Evolutionary conservation across 2,113 vertebrate species (phyloP).

Genomic region (Fulica atra): DNA sequence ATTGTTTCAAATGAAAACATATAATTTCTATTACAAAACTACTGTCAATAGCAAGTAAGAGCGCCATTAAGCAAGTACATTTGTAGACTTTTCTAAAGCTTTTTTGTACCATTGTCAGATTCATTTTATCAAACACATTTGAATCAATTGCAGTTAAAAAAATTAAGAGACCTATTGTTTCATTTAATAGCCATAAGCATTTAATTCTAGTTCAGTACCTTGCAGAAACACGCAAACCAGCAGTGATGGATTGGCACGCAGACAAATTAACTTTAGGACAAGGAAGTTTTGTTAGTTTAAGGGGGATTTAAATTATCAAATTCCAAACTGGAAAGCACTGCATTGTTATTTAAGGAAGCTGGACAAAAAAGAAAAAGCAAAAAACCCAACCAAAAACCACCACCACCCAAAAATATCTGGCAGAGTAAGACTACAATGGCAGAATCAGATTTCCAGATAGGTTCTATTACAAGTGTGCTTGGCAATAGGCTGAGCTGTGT

Average conservation of each 20-base stretch:
- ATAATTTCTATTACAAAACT: not conserved
- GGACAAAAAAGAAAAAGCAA: not conserved
- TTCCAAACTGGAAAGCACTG: not conserved
- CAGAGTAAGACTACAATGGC: constrained; percentile 27
- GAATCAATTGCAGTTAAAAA: not conserved
- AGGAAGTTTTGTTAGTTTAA: constrained; percentile 14
- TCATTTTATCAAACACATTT: constrained; percentile 12
- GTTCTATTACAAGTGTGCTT: constrained; percentile 23
- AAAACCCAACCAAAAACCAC: not conserved
- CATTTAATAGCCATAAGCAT: constrained; percentile 5
- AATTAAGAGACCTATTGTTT: constrained; percentile 4
- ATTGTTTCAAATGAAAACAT: not conserved
- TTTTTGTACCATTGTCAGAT: not conserved
- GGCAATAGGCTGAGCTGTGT: not conserved
- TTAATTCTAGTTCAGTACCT: constrained; percentile 30
- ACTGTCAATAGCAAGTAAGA: no score
- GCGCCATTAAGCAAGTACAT: not conserved
- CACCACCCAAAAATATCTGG: not conserved
- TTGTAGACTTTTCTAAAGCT: not conserved
- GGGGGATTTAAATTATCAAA: constrained; percentile 10
- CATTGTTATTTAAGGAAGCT: constrained; percentile 36
- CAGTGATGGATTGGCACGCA: not conserved
- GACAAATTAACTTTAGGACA: constrained; percentile 26
- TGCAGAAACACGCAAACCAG: constrained; percentile 37
- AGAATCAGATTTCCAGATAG: constrained; percentile 48